Conservation (phyloP, 2,888 invertebrate genomes). For the Philonicus albiceps region DNA sequence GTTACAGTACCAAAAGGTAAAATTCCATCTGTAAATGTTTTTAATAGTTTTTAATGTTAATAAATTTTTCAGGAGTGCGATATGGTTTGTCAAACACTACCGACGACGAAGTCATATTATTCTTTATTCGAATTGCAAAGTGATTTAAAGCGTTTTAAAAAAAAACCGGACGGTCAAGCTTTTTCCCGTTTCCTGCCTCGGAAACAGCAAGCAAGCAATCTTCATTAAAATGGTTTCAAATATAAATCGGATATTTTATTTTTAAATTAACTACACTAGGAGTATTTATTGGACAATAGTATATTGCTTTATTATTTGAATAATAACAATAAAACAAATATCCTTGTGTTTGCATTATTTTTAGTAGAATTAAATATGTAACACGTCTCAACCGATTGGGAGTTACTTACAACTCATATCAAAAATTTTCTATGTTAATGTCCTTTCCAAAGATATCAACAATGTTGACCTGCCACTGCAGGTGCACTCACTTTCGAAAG, state of each 20-base stretch:
- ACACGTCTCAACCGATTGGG: too few species aligned
- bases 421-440: too few species aligned
- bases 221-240: neutral
- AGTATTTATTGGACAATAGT: neutral
- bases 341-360: neutral
- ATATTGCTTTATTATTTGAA: neutral
- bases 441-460: too few species aligned
- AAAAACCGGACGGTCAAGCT: neutral
- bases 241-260: neutral
- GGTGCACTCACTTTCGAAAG: too few species aligned
- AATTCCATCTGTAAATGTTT: neutral
- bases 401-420: too few species aligned
- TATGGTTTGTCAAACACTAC: neutral
- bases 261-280: neutral
- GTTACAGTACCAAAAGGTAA: slow-evolving; percentile 36
- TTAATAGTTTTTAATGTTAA: neutral
- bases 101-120: neutral
- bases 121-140: neutral
- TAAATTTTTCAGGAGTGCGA: neutral
- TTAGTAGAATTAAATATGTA: too few species aligned
- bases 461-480: too few species aligned
- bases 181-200: neutral
- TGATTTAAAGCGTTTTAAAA: neutral
- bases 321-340: neutral
- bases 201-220: too few species aligned